phyloP scores from a whole-genome alignment of 2,888 invertebrate genomes.

The Helicoverpa assulta region DNA sequence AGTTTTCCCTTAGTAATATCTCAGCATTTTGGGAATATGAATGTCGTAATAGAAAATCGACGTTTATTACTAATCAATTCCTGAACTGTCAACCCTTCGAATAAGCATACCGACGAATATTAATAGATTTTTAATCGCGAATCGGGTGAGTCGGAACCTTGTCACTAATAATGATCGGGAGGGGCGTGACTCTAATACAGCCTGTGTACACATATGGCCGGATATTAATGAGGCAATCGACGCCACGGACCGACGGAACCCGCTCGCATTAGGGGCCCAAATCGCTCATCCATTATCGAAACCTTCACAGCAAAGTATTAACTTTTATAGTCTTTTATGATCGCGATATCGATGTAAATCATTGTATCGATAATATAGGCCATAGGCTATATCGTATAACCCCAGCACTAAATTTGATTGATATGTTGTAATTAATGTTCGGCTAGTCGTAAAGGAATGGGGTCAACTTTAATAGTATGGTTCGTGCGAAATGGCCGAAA shows the following conservation, averaged over 20 bases:
- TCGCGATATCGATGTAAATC: constrained; percentile 50
- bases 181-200: constrained; percentile 66
- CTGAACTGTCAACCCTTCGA: background rate
- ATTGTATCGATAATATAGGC: constrained; percentile 36
- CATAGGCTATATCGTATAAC: constrained; percentile 11
- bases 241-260: constrained; percentile 71
- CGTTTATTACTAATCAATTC: constrained; percentile 4
- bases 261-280: constrained; percentile 73
- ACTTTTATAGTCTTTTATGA: constrained; percentile 68
- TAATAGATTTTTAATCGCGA: constrained; percentile 73
- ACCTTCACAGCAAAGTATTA: constrained; percentile 68
- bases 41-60: constrained; percentile 8
- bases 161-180: constrained; percentile 71
- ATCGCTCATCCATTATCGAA: constrained; percentile 77
- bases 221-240: constrained; percentile 85
- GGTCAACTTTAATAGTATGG: constrained; percentile 55
- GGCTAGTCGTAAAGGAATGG: constrained; percentile 45
- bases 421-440: constrained; percentile 57
- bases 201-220: constrained; percentile 74
- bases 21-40: no score
- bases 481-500: constrained; percentile 36
- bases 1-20: no score
- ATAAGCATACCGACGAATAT: constrained; percentile 56
- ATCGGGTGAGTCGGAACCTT: constrained; percentile 59
- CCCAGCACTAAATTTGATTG: constrained; percentile 56